Base-by-base conservation (phyloP, 2,797 vertebrate species). In the Pseudomugil tenellus region DNA sequence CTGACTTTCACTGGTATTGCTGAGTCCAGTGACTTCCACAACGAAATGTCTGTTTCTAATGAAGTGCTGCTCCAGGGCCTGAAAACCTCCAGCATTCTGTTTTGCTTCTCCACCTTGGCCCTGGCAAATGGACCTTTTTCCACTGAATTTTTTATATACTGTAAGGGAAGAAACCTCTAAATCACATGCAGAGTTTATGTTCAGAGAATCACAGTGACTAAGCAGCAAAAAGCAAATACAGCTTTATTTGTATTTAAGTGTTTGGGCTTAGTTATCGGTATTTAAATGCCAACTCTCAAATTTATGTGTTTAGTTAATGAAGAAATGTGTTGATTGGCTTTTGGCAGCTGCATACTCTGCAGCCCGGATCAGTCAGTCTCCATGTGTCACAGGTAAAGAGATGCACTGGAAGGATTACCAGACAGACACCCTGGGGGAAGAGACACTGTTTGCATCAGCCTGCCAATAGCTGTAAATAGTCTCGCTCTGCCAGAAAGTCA, bases 401-500 rank as follows among this genome's bases (percentile, higher is more conserved):
- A 86, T 82, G 76, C 81, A 82, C 87, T 76, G 83, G 73, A 83
- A 68, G 79, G 81, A 89, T 90, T 90, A 90, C 72, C 67, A 81
- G 62, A 75, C 74, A 81, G 64, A 76, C 67, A 52, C 77, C 80
- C 72, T 53, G 49, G 46, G 62, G 72, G 78, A 77, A 59, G 82
- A 63, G 68, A 55, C 32, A 26, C 28, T 69, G 77, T 80, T 87
- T 48, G 68, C 83, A 83, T 84, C 66, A 28, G 63, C 58, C 70
- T 87, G 89, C 86, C 87, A 80, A 88, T 87, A 84, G 76, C 87
- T 79, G 75, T 89, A 90, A 92, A 91, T 82, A 87, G 63, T 82
- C 71, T 76, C 17, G n/a, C 55, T 73, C 84, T 91, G 84, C 90
- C 89, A 84, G 75, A 79, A 84, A 85, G 79, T 84, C 81, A 81